Conservation (phyloP, 1,140 invertebrate genomes). For the Andricus grossulariae region DNA sequence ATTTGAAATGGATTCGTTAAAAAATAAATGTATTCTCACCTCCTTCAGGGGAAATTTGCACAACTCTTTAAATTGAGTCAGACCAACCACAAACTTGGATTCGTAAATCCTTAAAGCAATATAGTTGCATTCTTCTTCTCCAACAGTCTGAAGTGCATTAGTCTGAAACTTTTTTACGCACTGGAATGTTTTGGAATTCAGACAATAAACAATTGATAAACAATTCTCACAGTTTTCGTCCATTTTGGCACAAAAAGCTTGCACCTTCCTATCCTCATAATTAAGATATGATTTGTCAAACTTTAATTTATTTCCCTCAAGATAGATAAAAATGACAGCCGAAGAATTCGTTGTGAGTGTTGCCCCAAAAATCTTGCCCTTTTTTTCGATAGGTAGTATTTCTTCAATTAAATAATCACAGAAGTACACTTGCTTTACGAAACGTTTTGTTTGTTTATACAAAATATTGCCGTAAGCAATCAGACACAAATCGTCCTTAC, state of each 20-base stretch:
- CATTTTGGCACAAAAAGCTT: slow-evolving; percentile 46
- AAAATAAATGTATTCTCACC: slow-evolving; percentile 28
- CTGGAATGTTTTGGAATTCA: slow-evolving; percentile 49
- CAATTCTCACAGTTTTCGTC: slow-evolving; percentile 35
- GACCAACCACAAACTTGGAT: slow-evolving; percentile 46
- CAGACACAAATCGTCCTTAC: slow-evolving; percentile 44
- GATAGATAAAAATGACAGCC: slow-evolving; percentile 50
- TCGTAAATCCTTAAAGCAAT: slow-evolving; percentile 46
- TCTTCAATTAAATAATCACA: slow-evolving; percentile 46
- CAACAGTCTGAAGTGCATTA: slow-evolving; percentile 34
- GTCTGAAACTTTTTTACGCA: slow-evolving; percentile 41
- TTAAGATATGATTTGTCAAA: slow-evolving; percentile 55
- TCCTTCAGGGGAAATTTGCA: slow-evolving; percentile 35
- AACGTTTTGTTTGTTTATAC: slow-evolving; percentile 42
- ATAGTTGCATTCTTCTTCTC: slow-evolving; percentile 39
- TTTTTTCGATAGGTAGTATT: slow-evolving; percentile 48
- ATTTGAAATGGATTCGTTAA: no score
- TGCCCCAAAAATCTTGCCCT: slow-evolving; percentile 42
- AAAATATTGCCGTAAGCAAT: slow-evolving; percentile 49
- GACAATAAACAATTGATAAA: slow-evolving; percentile 53
- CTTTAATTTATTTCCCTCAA: slow-evolving; percentile 38
- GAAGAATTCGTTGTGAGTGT: slow-evolving; percentile 47
- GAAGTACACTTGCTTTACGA: slow-evolving; percentile 49
- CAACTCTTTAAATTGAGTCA: slow-evolving; percentile 39
- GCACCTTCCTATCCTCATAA: slow-evolving; percentile 25